These are phyloP conservation scores for Lysandra bellargus DNA, from an alignment of 2,888 invertebrate genomes.

Conservation along the genomic window DNA sequence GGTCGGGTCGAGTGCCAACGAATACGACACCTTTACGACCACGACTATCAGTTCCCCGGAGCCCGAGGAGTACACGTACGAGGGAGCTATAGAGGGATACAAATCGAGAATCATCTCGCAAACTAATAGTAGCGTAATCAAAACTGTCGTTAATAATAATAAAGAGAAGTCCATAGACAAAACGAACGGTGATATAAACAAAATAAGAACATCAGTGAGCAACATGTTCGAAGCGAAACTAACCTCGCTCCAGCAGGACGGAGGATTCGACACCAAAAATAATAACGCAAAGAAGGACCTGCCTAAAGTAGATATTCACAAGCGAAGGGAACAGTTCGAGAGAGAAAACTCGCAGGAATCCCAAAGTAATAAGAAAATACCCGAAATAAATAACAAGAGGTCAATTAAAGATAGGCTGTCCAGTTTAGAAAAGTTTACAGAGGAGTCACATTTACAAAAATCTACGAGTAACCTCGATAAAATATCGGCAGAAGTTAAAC, in stretches of 20 bases:
- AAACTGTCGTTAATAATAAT: slow-evolving; percentile 69
- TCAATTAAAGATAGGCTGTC: slow-evolving; percentile 87
- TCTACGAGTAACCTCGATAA: slow-evolving; percentile 71
- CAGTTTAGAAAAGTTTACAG: slow-evolving; percentile 84
- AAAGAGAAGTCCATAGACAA: slow-evolving; percentile 74
- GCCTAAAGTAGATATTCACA: slow-evolving; percentile 90
- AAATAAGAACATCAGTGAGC: slow-evolving; percentile 72
- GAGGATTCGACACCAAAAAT: slow-evolving; percentile 67
- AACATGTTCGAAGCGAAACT: slow-evolving; percentile 84
- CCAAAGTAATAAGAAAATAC: slow-evolving; percentile 74
- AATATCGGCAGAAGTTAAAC: slow-evolving; percentile 82
- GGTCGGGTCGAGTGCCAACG: slow-evolving; percentile 76
- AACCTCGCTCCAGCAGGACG: slow-evolving; percentile 80
- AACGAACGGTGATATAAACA: slow-evolving; percentile 66
- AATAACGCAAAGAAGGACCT: slow-evolving; percentile 80
- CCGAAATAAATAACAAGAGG: slow-evolving; percentile 83
- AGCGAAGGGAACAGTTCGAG: slow-evolving; percentile 91
- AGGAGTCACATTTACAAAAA: slow-evolving; percentile 73
- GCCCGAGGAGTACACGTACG: slow-evolving; percentile 91
- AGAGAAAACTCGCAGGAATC: slow-evolving; percentile 81
- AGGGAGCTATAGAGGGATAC: slow-evolving; percentile 92
- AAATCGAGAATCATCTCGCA: slow-evolving; percentile 87
- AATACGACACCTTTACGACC: slow-evolving; percentile 85
- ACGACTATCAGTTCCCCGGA: slow-evolving; percentile 85
- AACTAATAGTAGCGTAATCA: slow-evolving; percentile 72